A percentile compares a stretch with the other conserved stretches of the same genome.
Evolutionary conservation across 2,113 vertebrate genomes (phyloP).

Genomic region (Gallinago media): DNA sequence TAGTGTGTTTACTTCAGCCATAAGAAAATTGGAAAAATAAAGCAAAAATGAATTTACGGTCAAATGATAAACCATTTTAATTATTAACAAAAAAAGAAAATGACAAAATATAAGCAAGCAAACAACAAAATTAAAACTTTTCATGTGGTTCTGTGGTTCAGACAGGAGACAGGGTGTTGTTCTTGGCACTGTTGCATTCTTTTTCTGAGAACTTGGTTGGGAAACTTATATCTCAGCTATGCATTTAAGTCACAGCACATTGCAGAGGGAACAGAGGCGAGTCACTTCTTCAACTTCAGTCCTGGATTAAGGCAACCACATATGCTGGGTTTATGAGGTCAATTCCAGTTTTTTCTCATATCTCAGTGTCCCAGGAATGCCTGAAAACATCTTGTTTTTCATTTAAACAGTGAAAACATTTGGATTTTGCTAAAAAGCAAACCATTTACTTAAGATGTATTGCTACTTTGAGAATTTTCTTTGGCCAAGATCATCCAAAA

Average conservation of each 20-base stretch:
- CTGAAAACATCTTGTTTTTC: slow-evolving; percentile 37
- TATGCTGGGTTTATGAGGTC: slow-evolving; percentile 16
- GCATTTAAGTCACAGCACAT: slow-evolving; percentile 25
- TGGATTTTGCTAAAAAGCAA: background rate
- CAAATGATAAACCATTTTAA: background rate
- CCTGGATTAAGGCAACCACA: slow-evolving; percentile 35
- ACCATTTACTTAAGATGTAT: background rate
- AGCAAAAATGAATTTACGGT: background rate
- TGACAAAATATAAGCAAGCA: background rate
- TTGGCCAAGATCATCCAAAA: background rate
- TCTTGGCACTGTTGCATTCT: slow-evolving; percentile 27
- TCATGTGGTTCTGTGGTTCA: slow-evolving; percentile 12
- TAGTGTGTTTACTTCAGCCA: background rate
- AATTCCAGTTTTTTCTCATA: background rate
- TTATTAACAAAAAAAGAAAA: background rate
- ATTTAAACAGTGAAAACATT: background rate
- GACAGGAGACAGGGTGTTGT: background rate
- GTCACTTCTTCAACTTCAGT: background rate
- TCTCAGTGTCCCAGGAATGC: slow-evolving; percentile 13
- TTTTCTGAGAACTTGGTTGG: slow-evolving; percentile 29
- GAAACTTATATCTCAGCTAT: slow-evolving; percentile 36
- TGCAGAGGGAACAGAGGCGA: background rate
- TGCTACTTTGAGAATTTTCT: background rate
- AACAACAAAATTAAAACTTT: background rate
- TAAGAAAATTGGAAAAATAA: background rate